phyloP scores from a whole-genome alignment of 2,113 vertebrate species.

The Oplegnathus fasciatus region DNA sequence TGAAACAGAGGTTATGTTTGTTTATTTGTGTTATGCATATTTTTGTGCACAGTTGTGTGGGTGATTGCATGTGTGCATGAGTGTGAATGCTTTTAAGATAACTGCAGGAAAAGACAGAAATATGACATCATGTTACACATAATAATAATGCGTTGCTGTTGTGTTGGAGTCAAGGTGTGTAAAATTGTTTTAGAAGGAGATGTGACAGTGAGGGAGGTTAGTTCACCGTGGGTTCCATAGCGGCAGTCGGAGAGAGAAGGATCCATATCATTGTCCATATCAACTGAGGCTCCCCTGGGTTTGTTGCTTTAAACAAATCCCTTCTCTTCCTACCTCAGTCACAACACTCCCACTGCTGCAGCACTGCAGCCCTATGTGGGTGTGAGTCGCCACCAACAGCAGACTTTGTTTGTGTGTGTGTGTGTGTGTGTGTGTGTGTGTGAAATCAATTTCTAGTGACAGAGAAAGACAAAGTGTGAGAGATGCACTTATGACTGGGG shows the following conservation, averaged over 20 bases:
- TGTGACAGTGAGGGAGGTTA: constrained; percentile 1
- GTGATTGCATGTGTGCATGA: not conserved
- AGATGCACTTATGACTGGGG: constrained; percentile 19
- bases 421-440: constrained; percentile 15
- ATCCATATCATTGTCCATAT: constrained; percentile 73
- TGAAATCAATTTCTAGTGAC: constrained; percentile 36
- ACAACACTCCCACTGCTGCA: constrained; percentile 80
- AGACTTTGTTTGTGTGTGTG: not conserved
- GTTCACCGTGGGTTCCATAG: constrained; percentile 10
- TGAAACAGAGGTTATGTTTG: not conserved
- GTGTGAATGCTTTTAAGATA: not conserved
- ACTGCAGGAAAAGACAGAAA: not conserved
- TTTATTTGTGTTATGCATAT: not conserved
- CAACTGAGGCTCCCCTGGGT: constrained; percentile 51
- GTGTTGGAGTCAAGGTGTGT: not conserved
- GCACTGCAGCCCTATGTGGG: constrained; percentile 27
- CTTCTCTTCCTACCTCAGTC: constrained; percentile 76
- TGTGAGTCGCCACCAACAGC: constrained; percentile 5
- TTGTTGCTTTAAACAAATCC: constrained; percentile 85
- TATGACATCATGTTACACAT: not conserved
- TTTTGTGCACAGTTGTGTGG: not conserved
- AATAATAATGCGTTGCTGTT: not conserved
- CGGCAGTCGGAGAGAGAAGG: constrained; percentile 26
- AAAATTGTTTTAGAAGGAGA: not conserved
- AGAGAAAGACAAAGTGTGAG: constrained; percentile 29